A percentile compares a stretch with the other conserved stretches of the same genome.
Conservation (phyloP, 64 coral and sea anemone species). For the Catalaphyllia jardinei region DNA sequence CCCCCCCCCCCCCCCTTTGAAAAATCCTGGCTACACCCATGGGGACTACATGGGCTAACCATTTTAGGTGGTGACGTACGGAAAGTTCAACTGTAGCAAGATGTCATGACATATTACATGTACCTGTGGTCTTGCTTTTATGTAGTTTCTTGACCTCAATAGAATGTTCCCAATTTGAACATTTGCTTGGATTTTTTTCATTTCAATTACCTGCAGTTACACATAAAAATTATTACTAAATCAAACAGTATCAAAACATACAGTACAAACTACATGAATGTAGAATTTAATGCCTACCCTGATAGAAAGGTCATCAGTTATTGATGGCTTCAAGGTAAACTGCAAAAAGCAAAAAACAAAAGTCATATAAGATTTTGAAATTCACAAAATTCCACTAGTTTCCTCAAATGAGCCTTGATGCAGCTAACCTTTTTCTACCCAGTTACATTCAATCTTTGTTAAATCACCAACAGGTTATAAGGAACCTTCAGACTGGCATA, state of each 20-base stretch:
- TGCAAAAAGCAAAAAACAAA: slow-evolving; percentile 13
- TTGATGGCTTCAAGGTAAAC: slow-evolving; percentile 80
- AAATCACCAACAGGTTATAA: no score
- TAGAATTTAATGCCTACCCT: slow-evolving; percentile 51
- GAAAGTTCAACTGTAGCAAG: no score
- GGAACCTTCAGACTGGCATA: no score
- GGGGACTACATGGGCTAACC: no score
- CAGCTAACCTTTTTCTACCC: neutral
- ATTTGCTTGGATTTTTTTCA: slow-evolving; percentile 95
- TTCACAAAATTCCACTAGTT: no score
- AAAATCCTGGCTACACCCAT: no score
- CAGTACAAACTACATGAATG: neutral
- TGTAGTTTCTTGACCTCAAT: slow-evolving; percentile 85
- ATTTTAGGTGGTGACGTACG: no score
- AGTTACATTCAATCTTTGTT: neutral
- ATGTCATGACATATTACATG: slow-evolving; percentile 44
- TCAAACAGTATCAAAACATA: neutral
- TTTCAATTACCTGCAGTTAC: slow-evolving; percentile 78
- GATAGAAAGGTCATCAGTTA: slow-evolving; percentile 81
- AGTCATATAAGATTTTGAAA: no score
- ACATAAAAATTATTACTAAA: neutral
- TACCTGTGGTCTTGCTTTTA: slow-evolving; percentile 88
- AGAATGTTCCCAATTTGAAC: slow-evolving; percentile 78
- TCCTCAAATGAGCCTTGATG: no score
- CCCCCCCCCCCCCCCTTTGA: no score